These are phyloP conservation scores for Syrphus vitripennis DNA, from an alignment of 2,888 invertebrate species.

Conservation along the genomic window DNA sequence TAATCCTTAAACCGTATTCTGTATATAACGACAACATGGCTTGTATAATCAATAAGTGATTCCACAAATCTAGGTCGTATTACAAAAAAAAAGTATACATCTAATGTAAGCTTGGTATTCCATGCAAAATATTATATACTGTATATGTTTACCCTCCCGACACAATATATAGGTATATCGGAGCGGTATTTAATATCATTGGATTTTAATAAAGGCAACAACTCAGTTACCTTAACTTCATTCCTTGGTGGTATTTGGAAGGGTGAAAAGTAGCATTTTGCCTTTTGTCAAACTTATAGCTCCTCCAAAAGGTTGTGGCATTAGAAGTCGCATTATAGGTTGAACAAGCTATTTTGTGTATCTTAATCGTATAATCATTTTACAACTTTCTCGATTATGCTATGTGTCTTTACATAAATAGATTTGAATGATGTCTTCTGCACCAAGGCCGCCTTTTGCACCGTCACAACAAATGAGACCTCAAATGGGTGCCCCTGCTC, in stretches of 20 bases:
- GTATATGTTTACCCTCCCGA: conserved; percentile 4
- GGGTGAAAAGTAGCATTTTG: background rate
- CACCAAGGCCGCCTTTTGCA: conserved; percentile 74
- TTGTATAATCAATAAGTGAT: conserved; percentile 81
- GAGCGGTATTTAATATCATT: conserved; percentile 32
- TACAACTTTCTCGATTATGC: conserved; percentile 41
- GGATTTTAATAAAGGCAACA: conserved; percentile 37
- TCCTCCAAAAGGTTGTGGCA: conserved; percentile 14
- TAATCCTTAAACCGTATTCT: conserved; percentile 22
- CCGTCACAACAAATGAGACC: conserved; percentile 69
- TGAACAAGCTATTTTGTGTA: conserved; percentile 11
- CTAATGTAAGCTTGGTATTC: conserved; percentile 72
- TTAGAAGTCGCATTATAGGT: conserved; percentile 2
- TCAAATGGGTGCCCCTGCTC: conserved; percentile 77
- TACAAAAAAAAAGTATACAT: conserved; percentile 73
- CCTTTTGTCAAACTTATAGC: background rate
- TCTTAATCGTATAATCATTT: background rate
- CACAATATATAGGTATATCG: background rate
- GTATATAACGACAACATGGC: conserved; percentile 44
- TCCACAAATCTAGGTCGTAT: conserved; percentile 79
- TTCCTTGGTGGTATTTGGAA: background rate
- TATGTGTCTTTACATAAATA: conserved; percentile 73
- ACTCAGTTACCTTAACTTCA: conserved; percentile 39
- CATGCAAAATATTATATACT: conserved; percentile 75
- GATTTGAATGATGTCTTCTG: conserved; percentile 78